Conservation (phyloP, 2,797 vertebrate species). For the Mormyrus hasselquistii region DNA sequence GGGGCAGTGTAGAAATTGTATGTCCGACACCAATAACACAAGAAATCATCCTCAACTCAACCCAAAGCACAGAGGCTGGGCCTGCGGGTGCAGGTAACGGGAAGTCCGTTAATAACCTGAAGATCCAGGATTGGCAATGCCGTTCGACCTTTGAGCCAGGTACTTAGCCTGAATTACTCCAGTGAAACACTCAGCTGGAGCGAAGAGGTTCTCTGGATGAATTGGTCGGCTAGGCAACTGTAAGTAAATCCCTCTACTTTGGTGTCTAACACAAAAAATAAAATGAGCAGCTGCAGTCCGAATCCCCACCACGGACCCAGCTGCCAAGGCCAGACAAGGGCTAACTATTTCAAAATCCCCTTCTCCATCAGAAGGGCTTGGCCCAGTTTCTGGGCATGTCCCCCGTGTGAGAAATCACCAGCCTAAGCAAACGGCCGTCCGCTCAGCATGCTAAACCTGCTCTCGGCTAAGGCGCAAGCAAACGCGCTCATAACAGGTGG, state of each 20-base stretch:
- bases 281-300: constrained; percentile 16
- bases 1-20: constrained; percentile 23
- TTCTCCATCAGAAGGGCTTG: constrained; percentile 2
- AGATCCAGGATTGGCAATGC: background rate
- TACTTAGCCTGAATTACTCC: constrained; percentile 1
- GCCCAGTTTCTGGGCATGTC: background rate
- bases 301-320: background rate
- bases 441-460: background rate
- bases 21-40: background rate
- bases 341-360: constrained; percentile 22
- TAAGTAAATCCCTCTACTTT: background rate
- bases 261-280: constrained; percentile 30
- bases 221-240: background rate
- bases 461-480: background rate
- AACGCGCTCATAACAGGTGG: background rate
- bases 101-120: constrained; percentile 14
- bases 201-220: background rate
- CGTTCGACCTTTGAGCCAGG: background rate
- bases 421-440: background rate
- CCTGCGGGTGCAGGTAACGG: background rate
- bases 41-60: background rate
- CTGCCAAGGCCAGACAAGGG: background rate
- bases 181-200: constrained; percentile 1
- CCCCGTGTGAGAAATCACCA: background rate
- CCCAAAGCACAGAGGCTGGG: background rate